phyloP scores from a whole-genome alignment of 2,888 invertebrate species.

The Cepaea hortensis region DNA sequence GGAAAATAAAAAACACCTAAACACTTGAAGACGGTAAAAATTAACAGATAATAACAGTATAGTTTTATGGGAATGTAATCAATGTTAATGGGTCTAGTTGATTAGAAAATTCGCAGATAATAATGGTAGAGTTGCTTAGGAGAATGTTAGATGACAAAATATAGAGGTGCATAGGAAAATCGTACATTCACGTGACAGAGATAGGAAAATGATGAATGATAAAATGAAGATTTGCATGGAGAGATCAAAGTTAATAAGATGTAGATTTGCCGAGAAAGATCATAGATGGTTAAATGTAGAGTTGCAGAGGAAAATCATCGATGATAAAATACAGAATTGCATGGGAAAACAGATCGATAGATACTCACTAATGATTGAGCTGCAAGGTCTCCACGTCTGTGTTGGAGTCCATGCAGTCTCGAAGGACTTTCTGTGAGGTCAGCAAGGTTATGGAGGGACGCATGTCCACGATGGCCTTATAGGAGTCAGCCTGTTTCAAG shows the following conservation, averaged over 20 bases:
- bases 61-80: too few relatives aligned
- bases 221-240: not conserved
- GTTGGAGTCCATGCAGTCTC: constrained; percentile 24
- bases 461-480: constrained; percentile 38
- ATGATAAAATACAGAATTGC: too few relatives aligned
- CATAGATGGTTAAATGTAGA: too few relatives aligned
- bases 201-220: not conserved
- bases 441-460: constrained; percentile 28
- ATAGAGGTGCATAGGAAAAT: too few relatives aligned
- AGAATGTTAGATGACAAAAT: too few relatives aligned
- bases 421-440: constrained; percentile 29
- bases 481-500: constrained; percentile 19
- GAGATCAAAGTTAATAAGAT: not conserved
- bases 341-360: not conserved
- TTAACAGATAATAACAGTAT: too few relatives aligned
- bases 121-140: too few relatives aligned
- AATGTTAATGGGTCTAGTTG: too few relatives aligned
- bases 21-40: too few relatives aligned
- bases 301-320: too few relatives aligned
- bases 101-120: too few relatives aligned
- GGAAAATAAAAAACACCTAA: too few relatives aligned
- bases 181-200: not conserved
- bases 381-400: constrained; percentile 29
- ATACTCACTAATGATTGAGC: constrained; percentile 39
- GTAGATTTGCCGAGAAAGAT: not conserved